phyloP scores from a whole-genome alignment of 1,140 invertebrate species.

The Planococcus citri region DNA sequence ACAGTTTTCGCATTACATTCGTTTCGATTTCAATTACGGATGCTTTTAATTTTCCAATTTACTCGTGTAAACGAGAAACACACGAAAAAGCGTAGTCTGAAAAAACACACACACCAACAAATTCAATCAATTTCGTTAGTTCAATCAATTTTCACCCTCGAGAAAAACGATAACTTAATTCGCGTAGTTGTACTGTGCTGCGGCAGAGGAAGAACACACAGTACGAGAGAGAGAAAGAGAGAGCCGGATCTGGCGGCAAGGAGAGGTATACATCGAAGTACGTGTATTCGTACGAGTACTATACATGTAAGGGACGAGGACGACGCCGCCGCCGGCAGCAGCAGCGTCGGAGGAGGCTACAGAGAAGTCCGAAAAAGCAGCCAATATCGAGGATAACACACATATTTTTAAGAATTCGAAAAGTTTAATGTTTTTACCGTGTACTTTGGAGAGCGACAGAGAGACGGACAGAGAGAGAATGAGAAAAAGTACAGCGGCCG shows the following conservation, averaged over 20 bases:
- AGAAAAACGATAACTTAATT: slow-evolving; percentile 8
- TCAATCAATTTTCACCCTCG: slow-evolving; percentile 6
- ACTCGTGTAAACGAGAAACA: slow-evolving; percentile 6
- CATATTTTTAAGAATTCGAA: slow-evolving; percentile 2
- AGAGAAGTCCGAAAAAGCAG: background rate
- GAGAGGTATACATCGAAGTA: too few relatives aligned
- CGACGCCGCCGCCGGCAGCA: background rate
- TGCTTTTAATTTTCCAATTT: slow-evolving; percentile 8
- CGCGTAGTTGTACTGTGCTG: too few relatives aligned
- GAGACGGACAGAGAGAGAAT: too few relatives aligned
- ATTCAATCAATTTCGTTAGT: slow-evolving; percentile 7
- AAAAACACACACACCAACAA: background rate
- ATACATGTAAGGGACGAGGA: too few relatives aligned
- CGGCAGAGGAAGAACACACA: background rate
- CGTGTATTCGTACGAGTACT: too few relatives aligned
- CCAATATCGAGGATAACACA: slow-evolving; percentile 2
- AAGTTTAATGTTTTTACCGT: background rate
- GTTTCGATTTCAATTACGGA: slow-evolving; percentile 1
- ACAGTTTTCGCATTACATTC: slow-evolving; percentile 2
- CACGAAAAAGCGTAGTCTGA: background rate
- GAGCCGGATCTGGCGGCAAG: too few relatives aligned
- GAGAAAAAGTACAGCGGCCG: too few relatives aligned
- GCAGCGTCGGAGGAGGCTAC: background rate
- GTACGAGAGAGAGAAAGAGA: too few relatives aligned
- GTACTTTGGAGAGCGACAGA: background rate